phyloP scores from a whole-genome alignment of 2,888 invertebrate genomes.

The Galeruca laticollis region DNA sequence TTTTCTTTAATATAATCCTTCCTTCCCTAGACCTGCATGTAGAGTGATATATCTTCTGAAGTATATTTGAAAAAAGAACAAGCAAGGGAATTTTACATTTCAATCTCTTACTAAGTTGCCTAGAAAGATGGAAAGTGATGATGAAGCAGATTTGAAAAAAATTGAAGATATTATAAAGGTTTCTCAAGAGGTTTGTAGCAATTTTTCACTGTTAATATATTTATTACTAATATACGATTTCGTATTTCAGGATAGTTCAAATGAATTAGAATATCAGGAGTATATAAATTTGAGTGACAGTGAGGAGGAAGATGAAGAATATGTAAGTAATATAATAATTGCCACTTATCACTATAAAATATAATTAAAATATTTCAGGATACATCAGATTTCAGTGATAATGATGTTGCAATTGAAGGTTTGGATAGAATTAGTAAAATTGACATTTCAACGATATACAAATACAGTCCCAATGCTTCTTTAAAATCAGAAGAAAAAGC shows the following conservation, averaged over 20 bases:
- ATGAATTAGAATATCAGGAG: conserved; percentile 40
- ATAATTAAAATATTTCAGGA: conserved; percentile 9
- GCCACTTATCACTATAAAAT: background rate
- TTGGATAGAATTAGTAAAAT: conserved; percentile 18
- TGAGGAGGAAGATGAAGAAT: conserved; percentile 40
- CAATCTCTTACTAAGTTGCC: too few relatives aligned
- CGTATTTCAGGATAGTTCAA: conserved; percentile 31
- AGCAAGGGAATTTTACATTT: too few relatives aligned
- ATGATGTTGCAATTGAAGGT: conserved; percentile 24
- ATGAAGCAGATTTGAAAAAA: conserved; percentile 47
- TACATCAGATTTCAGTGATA: background rate
- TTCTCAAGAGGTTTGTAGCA: conserved; percentile 4
- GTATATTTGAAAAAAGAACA: too few relatives aligned
- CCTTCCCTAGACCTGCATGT: too few relatives aligned
- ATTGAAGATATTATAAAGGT: conserved; percentile 42
- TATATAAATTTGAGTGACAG: conserved; percentile 44
- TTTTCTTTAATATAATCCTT: too few relatives aligned
- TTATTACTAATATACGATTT: conserved; percentile 32
- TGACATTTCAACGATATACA: conserved; percentile 37
- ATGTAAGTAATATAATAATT: conserved; percentile 29
- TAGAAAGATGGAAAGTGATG: conserved; percentile 29
- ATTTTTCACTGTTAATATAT: background rate
- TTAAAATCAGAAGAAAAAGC: conserved; percentile 52
- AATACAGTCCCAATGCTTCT: conserved; percentile 38
- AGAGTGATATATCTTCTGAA: too few relatives aligned